Base-by-base conservation (phyloP, 2,888 invertebrate species). In the Sesamia inferens region DNA sequence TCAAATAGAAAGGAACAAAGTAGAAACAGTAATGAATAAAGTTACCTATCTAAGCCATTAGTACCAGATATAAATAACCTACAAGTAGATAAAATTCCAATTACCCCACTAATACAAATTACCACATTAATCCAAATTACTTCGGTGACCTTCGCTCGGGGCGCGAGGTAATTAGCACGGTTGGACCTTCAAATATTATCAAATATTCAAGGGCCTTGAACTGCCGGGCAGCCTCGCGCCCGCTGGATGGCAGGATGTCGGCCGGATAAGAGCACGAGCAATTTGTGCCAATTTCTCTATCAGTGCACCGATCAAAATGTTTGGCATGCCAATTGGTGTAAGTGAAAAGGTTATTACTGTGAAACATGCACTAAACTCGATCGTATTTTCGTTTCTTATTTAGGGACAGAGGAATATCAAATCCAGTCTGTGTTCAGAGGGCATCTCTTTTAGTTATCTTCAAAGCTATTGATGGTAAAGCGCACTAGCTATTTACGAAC, bases 141-240 rank as follows among this genome's bases (percentile, higher is more conserved):
- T 47, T 1, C 0, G n/a, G 5, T 55, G 62, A 51, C 76, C 71
- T 71, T 78, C 48, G 57, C 11, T 42, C 19, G 66, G 71, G 67
- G 48, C 68, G 42, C 51, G 24, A 47, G 31, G 51, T 51, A 66
- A 68, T 79, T 70, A 81, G 57, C 61, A 24, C 47, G 44, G 54
- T n/a, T 14, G 44, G 74, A 55, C 83, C 76, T 83, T 80, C 69
- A 71, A 68, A 77, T 68, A 64, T 76, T 51, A 80, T 75, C 51
- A 59, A 77, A 73, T 75, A 77, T 85, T 74, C 73, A 39, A 48
- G 66, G 78, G 51, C 82, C 87, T 77, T 85, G 85, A 76, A 55
- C 65, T 65, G 55, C 81, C 83, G 65, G 31, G 10, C 58, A 72
- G 58, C 83, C 85, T 76, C 79, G 68, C 39, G 54, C 31, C 42